Evolutionary conservation across 2,888 invertebrate species (phyloP).

Genomic region (Lobophora halterata): DNA sequence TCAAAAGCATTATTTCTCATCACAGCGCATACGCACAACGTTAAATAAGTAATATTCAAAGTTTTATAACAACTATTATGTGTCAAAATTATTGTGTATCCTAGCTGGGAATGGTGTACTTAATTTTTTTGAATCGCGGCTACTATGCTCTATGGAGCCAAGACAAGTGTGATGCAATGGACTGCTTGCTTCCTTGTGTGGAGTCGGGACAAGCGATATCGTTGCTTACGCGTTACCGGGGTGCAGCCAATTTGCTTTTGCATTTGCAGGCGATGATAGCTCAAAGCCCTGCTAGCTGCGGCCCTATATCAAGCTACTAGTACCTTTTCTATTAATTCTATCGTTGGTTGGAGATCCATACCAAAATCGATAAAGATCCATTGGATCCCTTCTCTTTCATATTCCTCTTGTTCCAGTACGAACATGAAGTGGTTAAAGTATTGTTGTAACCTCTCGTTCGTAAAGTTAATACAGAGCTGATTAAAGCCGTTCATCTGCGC

Average conservation of each 20-base stretch:
- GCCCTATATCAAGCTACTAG: slow-evolving; percentile 60
- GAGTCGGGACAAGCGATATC: slow-evolving; percentile 43
- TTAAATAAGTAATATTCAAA: slow-evolving; percentile 7
- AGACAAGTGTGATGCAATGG: slow-evolving; percentile 37
- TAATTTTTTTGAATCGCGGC: slow-evolving; percentile 34
- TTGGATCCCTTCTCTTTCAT: slow-evolving; percentile 93
- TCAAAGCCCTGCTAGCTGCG: slow-evolving; percentile 60
- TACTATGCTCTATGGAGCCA: slow-evolving; percentile 33
- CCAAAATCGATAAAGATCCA: slow-evolving; percentile 98
- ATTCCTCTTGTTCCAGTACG: slow-evolving; percentile 97
- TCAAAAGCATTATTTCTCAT: slow-evolving; percentile 19
- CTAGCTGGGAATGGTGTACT: slow-evolving; percentile 29
- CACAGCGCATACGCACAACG: slow-evolving; percentile 6
- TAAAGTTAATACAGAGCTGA: slow-evolving; percentile 98
- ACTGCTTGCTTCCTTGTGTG: slow-evolving; percentile 40
- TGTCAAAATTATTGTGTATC: slow-evolving; percentile 28
- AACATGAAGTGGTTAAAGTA: slow-evolving; percentile 99
- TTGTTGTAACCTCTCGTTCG: slow-evolving; percentile 96
- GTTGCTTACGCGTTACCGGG: slow-evolving; percentile 42
- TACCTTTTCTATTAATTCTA: slow-evolving; percentile 96
- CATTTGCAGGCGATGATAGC: slow-evolving; percentile 57
- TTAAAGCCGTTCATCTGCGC: slow-evolving; percentile 95
- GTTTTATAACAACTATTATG: slow-evolving; percentile 8
- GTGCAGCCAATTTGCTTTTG: slow-evolving; percentile 50
- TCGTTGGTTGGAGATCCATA: slow-evolving; percentile 95